Evolutionary conservation across 2,888 invertebrate species (phyloP).

Genomic region (Halocaridina rubra): DNA sequence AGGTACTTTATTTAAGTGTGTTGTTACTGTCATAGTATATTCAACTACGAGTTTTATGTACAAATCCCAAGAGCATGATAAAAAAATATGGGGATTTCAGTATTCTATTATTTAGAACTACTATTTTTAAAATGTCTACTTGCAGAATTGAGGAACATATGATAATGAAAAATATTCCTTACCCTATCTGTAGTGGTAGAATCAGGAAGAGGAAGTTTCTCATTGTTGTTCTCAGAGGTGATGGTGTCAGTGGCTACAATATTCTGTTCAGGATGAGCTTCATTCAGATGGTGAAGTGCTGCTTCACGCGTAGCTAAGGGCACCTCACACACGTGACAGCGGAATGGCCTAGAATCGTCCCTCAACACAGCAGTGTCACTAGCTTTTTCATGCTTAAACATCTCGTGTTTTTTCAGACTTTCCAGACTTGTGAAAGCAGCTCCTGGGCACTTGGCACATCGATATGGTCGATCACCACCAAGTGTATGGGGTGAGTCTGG

Average conservation of each 20-base stretch:
- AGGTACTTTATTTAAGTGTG: too few relatives aligned
- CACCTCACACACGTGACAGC: slow-evolving; percentile 59
- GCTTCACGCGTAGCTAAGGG: slow-evolving; percentile 32
- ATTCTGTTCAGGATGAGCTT: slow-evolving; percentile 52
- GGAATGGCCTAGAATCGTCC: slow-evolving; percentile 56
- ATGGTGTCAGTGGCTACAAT: slow-evolving; percentile 41
- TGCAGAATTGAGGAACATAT: too few relatives aligned
- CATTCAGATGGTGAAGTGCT: slow-evolving; percentile 42
- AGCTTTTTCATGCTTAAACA: slow-evolving; percentile 63
- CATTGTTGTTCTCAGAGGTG: slow-evolving; percentile 52
- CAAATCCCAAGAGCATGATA: too few relatives aligned
- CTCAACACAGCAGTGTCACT: slow-evolving; percentile 53
- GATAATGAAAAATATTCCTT: too few relatives aligned
- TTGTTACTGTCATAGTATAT: too few relatives aligned
- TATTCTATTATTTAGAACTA: too few relatives aligned
- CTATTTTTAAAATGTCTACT: too few relatives aligned
- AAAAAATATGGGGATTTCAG: too few relatives aligned
- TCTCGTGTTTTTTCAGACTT: slow-evolving; percentile 61
- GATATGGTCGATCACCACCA: slow-evolving; percentile 56
- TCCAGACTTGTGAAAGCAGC: slow-evolving; percentile 62
- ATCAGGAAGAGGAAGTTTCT: slow-evolving; percentile 14
- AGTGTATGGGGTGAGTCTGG: slow-evolving; percentile 68
- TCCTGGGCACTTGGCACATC: slow-evolving; percentile 59
- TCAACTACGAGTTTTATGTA: too few relatives aligned
- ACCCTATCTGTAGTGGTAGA: slow-evolving; percentile 49